Evolutionary conservation across 2,888 invertebrate genomes (phyloP).

Genomic region (Capitulum mitella): DNA sequence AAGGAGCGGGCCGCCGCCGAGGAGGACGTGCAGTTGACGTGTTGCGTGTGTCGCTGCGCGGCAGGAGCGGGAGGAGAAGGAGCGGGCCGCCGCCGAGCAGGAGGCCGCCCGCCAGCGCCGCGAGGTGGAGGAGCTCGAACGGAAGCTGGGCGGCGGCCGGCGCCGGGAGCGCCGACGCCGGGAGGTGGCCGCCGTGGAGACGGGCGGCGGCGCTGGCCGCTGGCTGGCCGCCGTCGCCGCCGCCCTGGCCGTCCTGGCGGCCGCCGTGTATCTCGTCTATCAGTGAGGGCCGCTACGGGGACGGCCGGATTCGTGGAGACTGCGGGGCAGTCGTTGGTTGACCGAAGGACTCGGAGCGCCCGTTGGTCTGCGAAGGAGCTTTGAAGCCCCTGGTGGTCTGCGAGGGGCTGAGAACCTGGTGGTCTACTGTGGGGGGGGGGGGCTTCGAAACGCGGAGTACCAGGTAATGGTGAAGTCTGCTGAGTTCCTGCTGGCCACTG

Average conservation of each 20-base stretch:
- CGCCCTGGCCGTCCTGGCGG: neutral
- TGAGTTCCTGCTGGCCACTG: too few relatives aligned
- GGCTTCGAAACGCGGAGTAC: too few relatives aligned
- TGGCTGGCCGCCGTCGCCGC: neutral
- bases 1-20: too few relatives aligned
- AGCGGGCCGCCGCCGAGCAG: neutral
- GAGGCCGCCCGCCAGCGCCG: conserved; percentile 14
- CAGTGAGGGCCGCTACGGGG: too few relatives aligned
- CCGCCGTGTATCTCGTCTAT: neutral
- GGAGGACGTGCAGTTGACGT: neutral
- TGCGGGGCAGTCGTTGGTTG: too few relatives aligned
- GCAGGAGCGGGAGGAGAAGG: conserved; percentile 9
- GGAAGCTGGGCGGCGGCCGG: conserved; percentile 23
- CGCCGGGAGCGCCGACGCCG: neutral
- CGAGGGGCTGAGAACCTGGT: too few relatives aligned
- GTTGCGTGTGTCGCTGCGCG: neutral
- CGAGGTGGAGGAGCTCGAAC: conserved; percentile 19
- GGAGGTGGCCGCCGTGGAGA: neutral
- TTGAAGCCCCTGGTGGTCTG: too few relatives aligned
- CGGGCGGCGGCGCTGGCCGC: neutral
- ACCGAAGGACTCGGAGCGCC: too few relatives aligned
- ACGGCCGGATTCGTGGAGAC: too few relatives aligned
- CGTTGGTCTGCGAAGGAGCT: too few relatives aligned
- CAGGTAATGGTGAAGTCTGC: too few relatives aligned
- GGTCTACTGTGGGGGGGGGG: too few relatives aligned